phyloP scores from a whole-genome alignment of 1,140 invertebrate species.

The Scaptomyza hsui region DNA sequence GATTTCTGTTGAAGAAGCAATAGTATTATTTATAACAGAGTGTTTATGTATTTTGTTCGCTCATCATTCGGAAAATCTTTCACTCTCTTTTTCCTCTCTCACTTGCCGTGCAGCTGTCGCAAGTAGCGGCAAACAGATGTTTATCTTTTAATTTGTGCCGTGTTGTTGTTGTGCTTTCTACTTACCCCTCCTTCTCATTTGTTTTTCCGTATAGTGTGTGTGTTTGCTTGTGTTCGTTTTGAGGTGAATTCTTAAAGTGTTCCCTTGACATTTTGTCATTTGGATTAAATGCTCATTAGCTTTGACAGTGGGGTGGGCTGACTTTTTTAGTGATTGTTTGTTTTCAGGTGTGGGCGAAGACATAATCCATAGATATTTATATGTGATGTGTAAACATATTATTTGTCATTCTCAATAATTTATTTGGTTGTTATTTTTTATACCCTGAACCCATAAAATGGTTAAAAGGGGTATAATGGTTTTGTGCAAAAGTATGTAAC shows the following conservation, averaged over 20 bases:
- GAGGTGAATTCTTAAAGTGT: constrained; percentile 44
- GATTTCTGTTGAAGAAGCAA: constrained; percentile 1
- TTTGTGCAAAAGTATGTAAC: no score
- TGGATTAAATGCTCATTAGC: constrained; percentile 49
- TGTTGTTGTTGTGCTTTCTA: background rate
- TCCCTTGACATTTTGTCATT: constrained; percentile 53
- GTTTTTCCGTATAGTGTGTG: constrained; percentile 6
- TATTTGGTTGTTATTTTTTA: no score
- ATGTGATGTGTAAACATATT: background rate
- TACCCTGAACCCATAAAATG: no score
- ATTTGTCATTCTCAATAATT: no score
- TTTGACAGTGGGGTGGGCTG: constrained; percentile 6
- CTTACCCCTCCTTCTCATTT: background rate
- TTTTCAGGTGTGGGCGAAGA: background rate
- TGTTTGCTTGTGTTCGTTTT: background rate
- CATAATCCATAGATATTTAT: background rate
- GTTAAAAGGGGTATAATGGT: no score
- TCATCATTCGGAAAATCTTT: background rate
- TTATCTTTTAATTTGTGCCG: constrained; percentile 31
- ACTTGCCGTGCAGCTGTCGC: constrained; percentile 27
- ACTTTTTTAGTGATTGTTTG: background rate
- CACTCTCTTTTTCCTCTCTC: background rate
- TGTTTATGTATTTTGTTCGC: background rate
- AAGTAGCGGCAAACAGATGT: constrained; percentile 32
- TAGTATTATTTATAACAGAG: constrained; percentile 7